A percentile compares a stretch with the other conserved stretches of the same genome.
Evolutionary conservation across 2,797 vertebrate species (phyloP).

Genomic region (Rhabdomys pumilio): DNA sequence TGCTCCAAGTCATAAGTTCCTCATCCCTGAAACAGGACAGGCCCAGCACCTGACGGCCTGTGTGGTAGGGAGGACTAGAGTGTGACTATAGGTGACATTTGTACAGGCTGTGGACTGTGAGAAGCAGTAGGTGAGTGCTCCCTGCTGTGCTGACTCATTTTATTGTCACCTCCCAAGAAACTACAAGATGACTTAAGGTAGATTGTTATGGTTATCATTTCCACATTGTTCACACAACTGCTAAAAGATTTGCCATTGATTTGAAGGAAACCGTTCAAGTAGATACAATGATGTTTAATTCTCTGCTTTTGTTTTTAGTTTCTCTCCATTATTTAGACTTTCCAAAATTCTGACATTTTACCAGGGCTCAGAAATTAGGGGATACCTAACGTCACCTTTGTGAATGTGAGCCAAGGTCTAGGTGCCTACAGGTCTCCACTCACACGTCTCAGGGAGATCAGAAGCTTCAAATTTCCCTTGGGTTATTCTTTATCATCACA

Average conservation of each 20-base stretch:
- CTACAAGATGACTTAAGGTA: constrained; percentile 7
- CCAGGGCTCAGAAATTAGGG: neutral
- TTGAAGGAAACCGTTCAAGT: constrained; percentile 51
- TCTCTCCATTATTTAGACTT: constrained; percentile 37
- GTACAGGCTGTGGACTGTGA: neutral
- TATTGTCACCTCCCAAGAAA: neutral
- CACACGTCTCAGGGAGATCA: constrained; percentile 31
- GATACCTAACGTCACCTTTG: neutral
- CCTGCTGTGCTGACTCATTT: neutral
- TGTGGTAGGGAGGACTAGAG: neutral
- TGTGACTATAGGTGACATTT: neutral
- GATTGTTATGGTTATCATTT: constrained; percentile 17
- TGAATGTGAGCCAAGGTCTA: neutral
- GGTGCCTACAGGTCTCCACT: neutral
- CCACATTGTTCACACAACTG: constrained; percentile 1
- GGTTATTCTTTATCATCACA: neutral
- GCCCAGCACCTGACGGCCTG: neutral
- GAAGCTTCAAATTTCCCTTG: neutral
- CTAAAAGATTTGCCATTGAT: constrained; percentile 1
- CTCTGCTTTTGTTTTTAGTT: constrained; percentile 35
- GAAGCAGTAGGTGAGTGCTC: neutral
- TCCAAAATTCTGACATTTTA: neutral
- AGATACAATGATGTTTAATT: constrained; percentile 27
- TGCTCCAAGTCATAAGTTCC: neutral
- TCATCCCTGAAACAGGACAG: constrained; percentile 15